A percentile compares a stretch with the other conserved stretches of the same genome.
Conservation (phyloP, 2,113 vertebrate genomes). For the Phaetusa simplex region DNA sequence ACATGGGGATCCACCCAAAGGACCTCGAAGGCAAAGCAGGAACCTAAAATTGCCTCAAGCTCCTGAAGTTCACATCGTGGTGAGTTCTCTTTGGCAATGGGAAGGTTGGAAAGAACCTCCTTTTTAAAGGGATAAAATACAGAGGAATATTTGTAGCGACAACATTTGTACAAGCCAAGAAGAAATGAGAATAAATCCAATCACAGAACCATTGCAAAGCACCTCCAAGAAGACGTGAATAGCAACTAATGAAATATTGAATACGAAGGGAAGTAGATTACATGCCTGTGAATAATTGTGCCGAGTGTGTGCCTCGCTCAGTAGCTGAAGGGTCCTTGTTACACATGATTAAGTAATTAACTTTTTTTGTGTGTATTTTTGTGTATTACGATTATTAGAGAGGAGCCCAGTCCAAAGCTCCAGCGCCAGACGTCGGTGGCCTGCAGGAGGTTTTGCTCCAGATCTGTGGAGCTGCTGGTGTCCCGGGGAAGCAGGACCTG, state of each 20-base stretch:
- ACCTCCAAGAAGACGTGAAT: background rate
- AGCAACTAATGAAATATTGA: conserved; percentile 14
- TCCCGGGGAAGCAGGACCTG: background rate
- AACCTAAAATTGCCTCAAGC: background rate
- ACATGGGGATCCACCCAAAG: background rate
- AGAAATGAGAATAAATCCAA: background rate
- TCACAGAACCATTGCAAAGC: conserved; percentile 3
- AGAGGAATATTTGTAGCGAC: background rate
- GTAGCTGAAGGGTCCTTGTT: conserved; percentile 6
- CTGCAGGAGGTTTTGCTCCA: background rate
- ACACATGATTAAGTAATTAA: conserved; percentile 9
- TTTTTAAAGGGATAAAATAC: background rate
- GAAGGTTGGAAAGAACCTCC: background rate
- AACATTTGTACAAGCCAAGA: background rate
- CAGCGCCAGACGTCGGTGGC: background rate
- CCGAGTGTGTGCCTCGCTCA: accelerated
- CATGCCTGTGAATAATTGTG: background rate
- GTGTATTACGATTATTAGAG: background rate
- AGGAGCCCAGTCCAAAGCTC: background rate
- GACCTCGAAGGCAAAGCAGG: background rate
- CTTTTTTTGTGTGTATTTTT: background rate
- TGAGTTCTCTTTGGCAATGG: background rate
- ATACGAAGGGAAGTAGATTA: background rate
- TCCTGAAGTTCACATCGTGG: background rate
- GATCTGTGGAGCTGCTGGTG: background rate